A percentile compares a stretch with the other conserved stretches of the same genome.
Evolutionary conservation across 2,113 vertebrate species (phyloP).

Genomic region (Chloroceryle aenea): DNA sequence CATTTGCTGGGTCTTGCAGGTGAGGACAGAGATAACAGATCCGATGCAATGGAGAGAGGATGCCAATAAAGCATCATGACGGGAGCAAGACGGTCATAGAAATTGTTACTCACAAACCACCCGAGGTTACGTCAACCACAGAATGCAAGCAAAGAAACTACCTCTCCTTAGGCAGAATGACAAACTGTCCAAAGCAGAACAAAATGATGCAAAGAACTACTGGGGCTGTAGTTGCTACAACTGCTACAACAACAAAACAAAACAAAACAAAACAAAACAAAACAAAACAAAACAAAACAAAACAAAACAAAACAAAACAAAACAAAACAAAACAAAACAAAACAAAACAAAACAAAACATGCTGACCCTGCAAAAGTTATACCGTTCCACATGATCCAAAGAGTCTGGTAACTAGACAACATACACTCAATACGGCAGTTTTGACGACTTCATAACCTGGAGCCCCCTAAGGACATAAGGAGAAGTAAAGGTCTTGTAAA

Average conservation of each 20-base stretch:
- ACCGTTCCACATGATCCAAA: neutral
- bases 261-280: no score
- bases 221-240: neutral
- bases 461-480: neutral
- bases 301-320: no score
- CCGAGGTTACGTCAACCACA: neutral
- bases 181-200: neutral
- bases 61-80: accelerated
- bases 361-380: neutral
- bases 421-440: neutral
- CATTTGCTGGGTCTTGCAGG: neutral
- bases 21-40: neutral
- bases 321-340: no score
- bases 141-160: neutral
- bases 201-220: neutral
- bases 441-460: no score
- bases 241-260: no score
- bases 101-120: neutral
- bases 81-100: neutral
- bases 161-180: neutral
- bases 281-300: no score
- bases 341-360: no score
- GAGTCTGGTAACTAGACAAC: neutral
- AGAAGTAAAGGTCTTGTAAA: neutral
- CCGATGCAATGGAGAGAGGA: neutral